Evolutionary conservation across 1,140 invertebrate species (phyloP).

Genomic region (Nixonia krombeini): DNA sequence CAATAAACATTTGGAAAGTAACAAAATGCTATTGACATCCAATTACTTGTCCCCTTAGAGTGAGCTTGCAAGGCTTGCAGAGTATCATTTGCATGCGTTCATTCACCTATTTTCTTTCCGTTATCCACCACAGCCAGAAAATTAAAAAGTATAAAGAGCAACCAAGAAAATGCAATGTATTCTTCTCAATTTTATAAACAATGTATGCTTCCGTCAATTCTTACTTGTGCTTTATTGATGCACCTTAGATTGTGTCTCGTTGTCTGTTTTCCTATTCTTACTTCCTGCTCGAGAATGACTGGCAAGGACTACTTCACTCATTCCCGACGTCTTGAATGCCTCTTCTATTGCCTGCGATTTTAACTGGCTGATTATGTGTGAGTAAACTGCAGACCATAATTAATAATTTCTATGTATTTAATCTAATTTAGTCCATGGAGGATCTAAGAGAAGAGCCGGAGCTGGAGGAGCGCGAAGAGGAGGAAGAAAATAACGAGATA

Average conservation of each 20-base stretch:
- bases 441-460: slow-evolving; percentile 72
- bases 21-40: slow-evolving; percentile 27
- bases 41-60: slow-evolving; percentile 34
- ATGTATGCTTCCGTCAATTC: too few species aligned
- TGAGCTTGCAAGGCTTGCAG: slow-evolving; percentile 50
- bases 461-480: slow-evolving; percentile 69
- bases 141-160: too few species aligned
- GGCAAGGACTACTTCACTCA: slow-evolving; percentile 1
- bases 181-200: too few species aligned
- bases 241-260: too few species aligned
- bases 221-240: too few species aligned
- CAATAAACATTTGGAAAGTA: too few species aligned
- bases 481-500: slow-evolving; percentile 69
- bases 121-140: too few species aligned
- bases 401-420: background rate
- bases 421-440: slow-evolving; percentile 62
- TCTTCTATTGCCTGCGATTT: slow-evolving; percentile 33
- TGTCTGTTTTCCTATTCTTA: too few species aligned
- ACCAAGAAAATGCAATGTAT: too few species aligned
- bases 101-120: slow-evolving; percentile 15
- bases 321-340: slow-evolving; percentile 4
- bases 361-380: background rate
- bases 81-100: slow-evolving; percentile 45
- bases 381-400: background rate
- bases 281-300: too few species aligned